These are phyloP conservation scores for Tridacna gigas DNA, from an alignment of 2,888 invertebrate genomes.

Conservation along the genomic window DNA sequence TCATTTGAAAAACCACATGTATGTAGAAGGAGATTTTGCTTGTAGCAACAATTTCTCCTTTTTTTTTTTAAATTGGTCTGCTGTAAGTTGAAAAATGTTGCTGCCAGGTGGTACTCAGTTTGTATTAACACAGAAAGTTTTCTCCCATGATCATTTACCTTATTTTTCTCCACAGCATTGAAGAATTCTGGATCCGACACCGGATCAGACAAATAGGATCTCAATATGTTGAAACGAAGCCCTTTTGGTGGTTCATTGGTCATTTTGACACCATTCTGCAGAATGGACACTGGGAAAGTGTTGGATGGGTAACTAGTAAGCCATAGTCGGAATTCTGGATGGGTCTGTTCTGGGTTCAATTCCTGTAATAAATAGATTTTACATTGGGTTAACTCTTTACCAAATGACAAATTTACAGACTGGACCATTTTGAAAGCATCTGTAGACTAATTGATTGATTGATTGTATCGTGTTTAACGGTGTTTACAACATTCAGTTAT, in stretches of 20 bases:
- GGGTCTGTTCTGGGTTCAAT: slow-evolving; percentile 84
- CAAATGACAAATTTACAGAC: too few relatives aligned
- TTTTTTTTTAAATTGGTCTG: too few relatives aligned
- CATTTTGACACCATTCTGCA: slow-evolving; percentile 86
- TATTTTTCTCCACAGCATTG: slow-evolving; percentile 79
- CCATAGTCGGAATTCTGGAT: slow-evolving; percentile 86
- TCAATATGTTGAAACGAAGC: slow-evolving; percentile 84
- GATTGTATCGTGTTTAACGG: too few relatives aligned
- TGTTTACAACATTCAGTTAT: too few relatives aligned
- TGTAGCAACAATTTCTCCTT: too few relatives aligned
- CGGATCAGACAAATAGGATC: slow-evolving; percentile 91
- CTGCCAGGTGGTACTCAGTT: too few relatives aligned
- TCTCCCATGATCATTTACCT: slow-evolving; percentile 67
- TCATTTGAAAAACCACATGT: too few relatives aligned
- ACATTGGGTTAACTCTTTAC: not conserved
- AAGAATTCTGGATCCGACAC: slow-evolving; percentile 95
- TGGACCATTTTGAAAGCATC: too few relatives aligned
- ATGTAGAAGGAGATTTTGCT: too few relatives aligned
- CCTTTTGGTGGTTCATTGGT: slow-evolving; percentile 86
- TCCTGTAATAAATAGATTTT: slow-evolving; percentile 73
- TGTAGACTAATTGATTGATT: too few relatives aligned
- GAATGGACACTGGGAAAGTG: slow-evolving; percentile 85
- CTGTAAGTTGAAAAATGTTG: too few relatives aligned
- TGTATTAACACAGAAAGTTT: too few relatives aligned
- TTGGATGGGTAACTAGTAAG: slow-evolving; percentile 85